phyloP scores from a whole-genome alignment of 2,113 vertebrate genomes.

The Saguinus midas region DNA sequence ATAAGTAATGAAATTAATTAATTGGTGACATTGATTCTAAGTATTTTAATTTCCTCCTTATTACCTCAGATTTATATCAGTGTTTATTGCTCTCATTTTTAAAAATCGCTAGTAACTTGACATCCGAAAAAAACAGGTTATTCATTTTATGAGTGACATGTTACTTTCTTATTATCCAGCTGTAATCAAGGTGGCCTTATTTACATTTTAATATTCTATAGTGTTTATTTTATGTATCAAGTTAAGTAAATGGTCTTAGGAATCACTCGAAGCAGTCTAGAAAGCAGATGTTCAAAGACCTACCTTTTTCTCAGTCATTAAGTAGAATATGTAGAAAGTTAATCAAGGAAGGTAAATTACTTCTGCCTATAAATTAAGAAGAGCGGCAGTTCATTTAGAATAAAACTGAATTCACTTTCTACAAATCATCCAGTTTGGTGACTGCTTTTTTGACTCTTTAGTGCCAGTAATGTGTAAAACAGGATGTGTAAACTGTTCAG shows the following conservation, averaged over 20 bases:
- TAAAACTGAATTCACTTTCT: neutral
- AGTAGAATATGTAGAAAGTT: neutral
- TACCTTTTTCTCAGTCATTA: neutral
- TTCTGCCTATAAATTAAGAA: neutral
- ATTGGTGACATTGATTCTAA: neutral
- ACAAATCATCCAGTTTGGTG: neutral
- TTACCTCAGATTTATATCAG: neutral
- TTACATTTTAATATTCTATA: neutral
- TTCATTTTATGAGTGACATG: neutral
- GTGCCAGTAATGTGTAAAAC: neutral
- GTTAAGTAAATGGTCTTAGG: neutral
- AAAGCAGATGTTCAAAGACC: neutral
- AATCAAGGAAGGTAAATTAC: neutral
- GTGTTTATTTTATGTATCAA: neutral
- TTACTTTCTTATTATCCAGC: neutral
- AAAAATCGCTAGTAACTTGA: neutral
- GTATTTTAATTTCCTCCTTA: neutral
- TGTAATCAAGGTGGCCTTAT: neutral
- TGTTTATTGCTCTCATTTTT: neutral
- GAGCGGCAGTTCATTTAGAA: neutral
- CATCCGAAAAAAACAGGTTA: neutral
- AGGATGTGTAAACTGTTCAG: neutral
- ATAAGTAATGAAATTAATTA: neutral
- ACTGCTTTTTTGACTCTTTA: neutral
- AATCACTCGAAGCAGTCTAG: neutral